Percentiles rank a stretch among this genome's conserved stretches.
Evolutionary conservation across 2,797 vertebrate species (phyloP).

Genomic region (Aeoliscus strigatus): DNA sequence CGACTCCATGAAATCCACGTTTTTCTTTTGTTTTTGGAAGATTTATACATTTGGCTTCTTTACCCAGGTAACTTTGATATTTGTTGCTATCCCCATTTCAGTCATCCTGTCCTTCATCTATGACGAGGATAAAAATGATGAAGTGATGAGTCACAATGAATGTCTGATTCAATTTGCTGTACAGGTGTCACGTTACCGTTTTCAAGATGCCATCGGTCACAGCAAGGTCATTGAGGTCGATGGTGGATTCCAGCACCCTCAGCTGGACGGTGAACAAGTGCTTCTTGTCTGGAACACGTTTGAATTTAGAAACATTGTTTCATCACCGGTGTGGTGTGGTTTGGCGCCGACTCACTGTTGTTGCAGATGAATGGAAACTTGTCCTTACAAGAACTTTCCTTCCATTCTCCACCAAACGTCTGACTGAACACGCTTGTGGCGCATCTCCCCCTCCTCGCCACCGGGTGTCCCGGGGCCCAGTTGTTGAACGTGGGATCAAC

Average conservation of each 20-base stretch:
- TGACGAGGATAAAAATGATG: too few species aligned
- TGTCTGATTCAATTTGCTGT: neutral
- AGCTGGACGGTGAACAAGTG: neutral
- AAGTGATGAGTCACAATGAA: too few species aligned
- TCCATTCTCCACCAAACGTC: neutral
- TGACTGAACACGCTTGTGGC: neutral
- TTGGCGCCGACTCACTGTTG: constrained; percentile 9
- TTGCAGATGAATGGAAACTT: constrained; percentile 12
- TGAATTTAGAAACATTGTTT: too few species aligned
- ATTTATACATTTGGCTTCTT: neutral
- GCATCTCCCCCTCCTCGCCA: neutral
- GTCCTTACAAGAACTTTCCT: accelerated
- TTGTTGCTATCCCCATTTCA: accelerated
- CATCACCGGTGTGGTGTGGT: too few species aligned
- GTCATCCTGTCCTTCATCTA: constrained; percentile 9
- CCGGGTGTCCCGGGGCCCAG: constrained; percentile 8
- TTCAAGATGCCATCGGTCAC: constrained; percentile 6
- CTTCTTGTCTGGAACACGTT: neutral
- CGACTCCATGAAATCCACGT: too few species aligned
- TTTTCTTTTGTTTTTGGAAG: constrained; percentile 12
- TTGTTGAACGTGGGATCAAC: neutral
- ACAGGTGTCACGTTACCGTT: too few species aligned
- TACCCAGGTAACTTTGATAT: constrained; percentile 3
- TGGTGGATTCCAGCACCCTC: neutral
- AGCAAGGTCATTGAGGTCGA: constrained; percentile 8